Percentiles rank a stretch among this genome's conserved stretches.
phyloP scores from a whole-genome alignment of 2,888 invertebrate species.

The Tenthredo livida region DNA sequence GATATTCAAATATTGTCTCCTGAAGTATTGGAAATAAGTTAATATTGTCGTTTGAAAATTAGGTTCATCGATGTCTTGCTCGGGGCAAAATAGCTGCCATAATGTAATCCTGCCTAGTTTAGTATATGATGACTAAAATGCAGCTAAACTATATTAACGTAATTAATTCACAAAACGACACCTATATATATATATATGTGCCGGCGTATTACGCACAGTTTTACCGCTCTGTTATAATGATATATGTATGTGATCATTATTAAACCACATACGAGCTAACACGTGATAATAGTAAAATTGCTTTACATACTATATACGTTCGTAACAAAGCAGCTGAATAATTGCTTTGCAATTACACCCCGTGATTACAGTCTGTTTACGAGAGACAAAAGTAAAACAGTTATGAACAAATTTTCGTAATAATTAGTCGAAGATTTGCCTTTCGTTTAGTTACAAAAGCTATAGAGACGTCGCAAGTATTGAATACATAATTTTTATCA shows the following conservation, averaged over 20 bases:
- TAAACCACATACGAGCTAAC: not conserved
- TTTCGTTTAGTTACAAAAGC: not conserved
- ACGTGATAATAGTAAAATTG: constrained; percentile 20
- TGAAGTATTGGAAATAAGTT: not conserved
- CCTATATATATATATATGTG: not conserved
- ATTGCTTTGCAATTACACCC: constrained; percentile 1
- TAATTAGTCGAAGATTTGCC: constrained; percentile 11
- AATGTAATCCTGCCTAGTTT: not conserved
- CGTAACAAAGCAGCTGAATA: constrained; percentile 13
- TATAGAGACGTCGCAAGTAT: not conserved
- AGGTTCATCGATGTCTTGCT: not conserved
- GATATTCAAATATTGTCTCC: not conserved
- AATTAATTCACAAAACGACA: constrained; percentile 22
- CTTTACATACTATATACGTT: not conserved
- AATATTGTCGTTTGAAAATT: not conserved
- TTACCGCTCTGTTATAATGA: not conserved
- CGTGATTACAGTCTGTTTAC: not conserved
- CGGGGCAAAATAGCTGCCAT: not conserved
- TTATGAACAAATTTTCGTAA: not conserved
- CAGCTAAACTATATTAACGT: constrained; percentile 25
- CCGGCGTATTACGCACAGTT: constrained; percentile 10
- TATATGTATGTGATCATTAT: constrained; percentile 5
- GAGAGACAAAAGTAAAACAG: not conserved
- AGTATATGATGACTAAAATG: not conserved
- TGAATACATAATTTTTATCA: constrained; percentile 12